Base-by-base conservation (phyloP, 2,113 vertebrate species). In the Lontra canadensis region DNA sequence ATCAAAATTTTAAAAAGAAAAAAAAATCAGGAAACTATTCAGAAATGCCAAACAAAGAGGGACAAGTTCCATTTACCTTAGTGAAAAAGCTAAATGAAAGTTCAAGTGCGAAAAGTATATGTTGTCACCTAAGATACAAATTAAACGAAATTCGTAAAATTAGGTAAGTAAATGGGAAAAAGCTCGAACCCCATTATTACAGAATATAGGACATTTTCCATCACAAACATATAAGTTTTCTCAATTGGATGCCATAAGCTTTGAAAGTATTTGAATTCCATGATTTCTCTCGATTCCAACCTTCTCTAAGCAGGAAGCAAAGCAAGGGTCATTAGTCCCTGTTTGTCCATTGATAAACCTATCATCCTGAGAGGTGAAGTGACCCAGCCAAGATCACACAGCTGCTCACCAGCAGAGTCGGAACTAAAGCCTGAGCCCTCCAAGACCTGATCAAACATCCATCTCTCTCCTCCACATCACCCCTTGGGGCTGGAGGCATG, bases 301-400 rank as follows among this genome's bases (percentile, higher is more conserved):
- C 65, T 34, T 76, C 65, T 83, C 18, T 47, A 49, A 80, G 10
- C 69, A 79, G 34, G 17, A 82, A 90, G n/a, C 23, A 85, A 92
- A 90, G 49, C 55, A 34, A 52, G 34, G 4, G 3, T 73, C 80
- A 34, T 25, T 83, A 23, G 15, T 47, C 26, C 6, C 85, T 80
- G 34, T 61, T 63, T 76, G 44, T 65, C 65, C n/a, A 13, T 67
- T 52, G 44, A 67, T 49, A 81, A 91, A 83, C 26, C 21, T 34
- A 3, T 17, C 2, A 11, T 80, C 13, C 18, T 26, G 61, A 95
- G 49, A 96, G 31, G 63, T n/a, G 18, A 71, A 52, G n/a, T 10
- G 74, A 97, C 80, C 83, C 79, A 73, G 49, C 83, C 87, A 90
- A 31, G 74, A 47, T 63, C 83, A 85, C 67, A 80, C 49, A 93